Base-by-base conservation (phyloP, 1,140 invertebrate species). In the Drosophila lacertosa region DNA sequence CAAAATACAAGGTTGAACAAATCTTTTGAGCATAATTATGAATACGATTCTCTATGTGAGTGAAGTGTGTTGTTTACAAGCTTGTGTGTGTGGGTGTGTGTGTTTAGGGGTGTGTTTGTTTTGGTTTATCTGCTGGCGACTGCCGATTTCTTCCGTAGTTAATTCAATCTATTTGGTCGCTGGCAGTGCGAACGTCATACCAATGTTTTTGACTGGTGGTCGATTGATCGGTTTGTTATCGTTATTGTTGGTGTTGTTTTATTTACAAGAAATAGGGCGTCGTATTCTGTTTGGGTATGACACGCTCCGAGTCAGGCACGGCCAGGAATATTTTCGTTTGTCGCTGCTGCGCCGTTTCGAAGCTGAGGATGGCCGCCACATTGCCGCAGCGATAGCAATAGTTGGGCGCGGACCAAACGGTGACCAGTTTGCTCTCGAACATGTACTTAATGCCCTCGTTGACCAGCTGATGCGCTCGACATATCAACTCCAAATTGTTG, bases 331-430 rank as follows among this genome's bases (percentile, higher is more conserved):
- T 93, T 92, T 98, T 97, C 16, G 97, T 93, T 77, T 95, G 94
- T 78, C 95, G 94, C 70, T 95, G 94, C 66, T 97, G 95, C 2
- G 95, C 94, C 63, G 95, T 94, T 10, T 89, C 93, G 83, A 98
- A 97, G 90, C 95, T 94, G 69, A 99, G 92, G 81, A 99, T 98
- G 65, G 97, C 97, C 26, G 98, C 97, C 45, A 98, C 94, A 89
- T 99, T 99, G 24, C 97, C 97, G 91, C 97, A 98, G 40, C 97
- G 94, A 92, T 99, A 99, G 92, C 97, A 99, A 91, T 99, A 98
- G 92, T 99, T 99, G 0, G 97, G 98, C 10, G 97, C 98, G 24
- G 97, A 99, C 98, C 98, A 99, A 2, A 99, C 97, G 2, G 98
- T 99, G 4, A 99, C 97, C 73, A 99, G 92, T 92, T 97, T 96